Evolutionary conservation across 2,888 invertebrate species (phyloP), one percentile per base, ranked within the genome.

Genomic region (Harpagoxenus sublaevis): DNA sequence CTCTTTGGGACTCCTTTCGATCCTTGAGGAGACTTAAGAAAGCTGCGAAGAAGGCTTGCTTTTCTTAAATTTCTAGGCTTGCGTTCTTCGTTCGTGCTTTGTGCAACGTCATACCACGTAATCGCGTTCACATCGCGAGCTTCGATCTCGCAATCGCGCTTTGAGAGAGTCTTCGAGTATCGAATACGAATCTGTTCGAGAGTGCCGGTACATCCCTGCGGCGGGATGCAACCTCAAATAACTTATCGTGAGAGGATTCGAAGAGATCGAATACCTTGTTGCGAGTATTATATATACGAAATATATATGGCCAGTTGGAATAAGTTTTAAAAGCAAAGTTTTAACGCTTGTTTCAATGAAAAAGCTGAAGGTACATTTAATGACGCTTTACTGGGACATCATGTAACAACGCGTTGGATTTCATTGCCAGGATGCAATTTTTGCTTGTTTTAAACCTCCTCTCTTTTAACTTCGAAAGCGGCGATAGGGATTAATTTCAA

Each of bases 31-130:
- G 83, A 84, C 88, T 88, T 74, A 75, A 85, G 78, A 83, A 84
- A 83, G 66, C 48, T 35, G 10, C 51, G 57, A 73, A 68, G 66
- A 73, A 79, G 35, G 39, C 66, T 31, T 73, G 23, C 23, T 23
- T 23, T 23, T n/a, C n/a, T n/a, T n/a, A n/a, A n/a, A n/a, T n/a
- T n/a, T 83, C 79, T 73, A 77, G 71, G 55, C 62, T 77, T 23
- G 71, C 65, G 48, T 70, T 78, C 53, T 62, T 62, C 18, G 55
- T 57, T 65, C 68, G 79, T 48, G 65, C 71, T 81, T 86, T 86
- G 87, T 83, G 86, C 86, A 84, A 87, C 84, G 86, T 65, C 70
- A 55, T 51, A 62, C 53, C 62, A 82, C 82, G 84, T 84, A 87
- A 84, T 83, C 68, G 75, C 60, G 48, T 74, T 62, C 68, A 62